A percentile compares a stretch with the other conserved stretches of the same genome.
Conservation (phyloP, 2,797 vertebrate species). For the Bradypodion pumilum region DNA sequence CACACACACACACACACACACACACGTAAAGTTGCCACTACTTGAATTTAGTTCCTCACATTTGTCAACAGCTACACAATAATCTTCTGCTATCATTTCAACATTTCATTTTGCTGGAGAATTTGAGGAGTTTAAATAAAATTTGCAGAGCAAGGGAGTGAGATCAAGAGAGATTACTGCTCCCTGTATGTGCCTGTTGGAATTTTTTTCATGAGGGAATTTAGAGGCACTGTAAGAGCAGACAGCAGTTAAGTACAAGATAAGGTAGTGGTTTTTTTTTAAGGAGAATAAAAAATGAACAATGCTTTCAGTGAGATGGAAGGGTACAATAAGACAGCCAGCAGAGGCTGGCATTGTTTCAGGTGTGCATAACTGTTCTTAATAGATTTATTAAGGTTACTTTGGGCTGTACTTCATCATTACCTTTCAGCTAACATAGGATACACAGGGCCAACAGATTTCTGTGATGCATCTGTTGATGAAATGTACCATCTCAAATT, state of each 20-base stretch:
- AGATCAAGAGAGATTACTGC: conserved; percentile 10
- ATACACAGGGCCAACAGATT: not conserved
- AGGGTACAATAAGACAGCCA: not conserved
- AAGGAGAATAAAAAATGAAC: not conserved
- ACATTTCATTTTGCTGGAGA: conserved; percentile 43
- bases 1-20: no score
- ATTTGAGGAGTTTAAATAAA: conserved; percentile 23
- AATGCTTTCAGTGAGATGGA: not conserved
- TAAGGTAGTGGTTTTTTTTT: not conserved
- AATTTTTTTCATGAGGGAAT: not conserved
- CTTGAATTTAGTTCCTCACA: conserved; percentile 39
- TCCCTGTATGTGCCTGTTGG: not conserved
- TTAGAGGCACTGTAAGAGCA: conserved; percentile 32
- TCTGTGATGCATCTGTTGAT: not conserved
- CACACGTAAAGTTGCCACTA: conserved; percentile 53
- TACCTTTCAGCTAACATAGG: not conserved
- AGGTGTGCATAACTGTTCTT: not conserved
- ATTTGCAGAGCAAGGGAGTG: not conserved
- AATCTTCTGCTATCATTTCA: conserved; percentile 19
- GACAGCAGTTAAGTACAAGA: not conserved
- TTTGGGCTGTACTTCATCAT: not conserved
- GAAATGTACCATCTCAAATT: not conserved
- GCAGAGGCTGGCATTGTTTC: not conserved
- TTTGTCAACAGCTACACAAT: conserved; percentile 50
- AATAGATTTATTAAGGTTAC: not conserved